phyloP scores from a whole-genome alignment of 2,888 invertebrate genomes.

The Ischnus inquisitorius region DNA sequence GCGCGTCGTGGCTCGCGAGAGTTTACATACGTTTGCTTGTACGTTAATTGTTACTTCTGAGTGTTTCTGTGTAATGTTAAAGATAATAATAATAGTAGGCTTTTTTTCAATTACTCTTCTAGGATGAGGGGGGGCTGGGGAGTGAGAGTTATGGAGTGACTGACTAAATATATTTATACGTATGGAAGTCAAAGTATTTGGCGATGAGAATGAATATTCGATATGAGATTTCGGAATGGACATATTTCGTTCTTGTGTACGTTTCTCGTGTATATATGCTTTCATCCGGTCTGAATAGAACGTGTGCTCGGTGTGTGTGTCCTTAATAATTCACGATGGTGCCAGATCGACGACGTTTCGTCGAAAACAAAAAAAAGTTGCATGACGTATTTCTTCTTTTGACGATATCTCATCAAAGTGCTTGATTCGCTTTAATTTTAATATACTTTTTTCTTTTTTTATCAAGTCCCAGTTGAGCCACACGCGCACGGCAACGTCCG shows the following conservation, averaged over 20 bases:
- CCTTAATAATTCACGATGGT: constrained; percentile 47
- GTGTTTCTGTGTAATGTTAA: constrained; percentile 64
- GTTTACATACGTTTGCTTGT: constrained; percentile 60
- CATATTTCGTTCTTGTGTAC: constrained; percentile 68
- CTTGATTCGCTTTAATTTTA: constrained; percentile 46
- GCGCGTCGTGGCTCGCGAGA: constrained; percentile 48
- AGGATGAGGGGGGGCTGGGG: constrained; percentile 26
- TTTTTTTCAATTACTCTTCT: constrained; percentile 55
- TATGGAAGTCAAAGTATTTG: constrained; percentile 70
- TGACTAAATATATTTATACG: constrained; percentile 66
- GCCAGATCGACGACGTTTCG: constrained; percentile 60
- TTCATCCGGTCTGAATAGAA: constrained; percentile 23
- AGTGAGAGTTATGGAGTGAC: constrained; percentile 42
- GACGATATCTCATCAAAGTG: constrained; percentile 52
- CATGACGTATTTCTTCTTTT: background rate
- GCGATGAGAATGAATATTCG: constrained; percentile 67
- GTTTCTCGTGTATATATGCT: constrained; percentile 36
- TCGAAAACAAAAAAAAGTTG: constrained; percentile 14
- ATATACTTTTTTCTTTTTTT: constrained; percentile 31
- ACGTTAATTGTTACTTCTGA: constrained; percentile 56
- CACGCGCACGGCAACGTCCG: constrained; percentile 82
- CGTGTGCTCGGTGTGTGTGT: constrained; percentile 28
- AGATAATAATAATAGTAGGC: constrained; percentile 71
- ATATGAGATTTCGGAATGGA: constrained; percentile 74
- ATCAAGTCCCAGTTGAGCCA: constrained; percentile 81